Evolutionary conservation across 2,113 vertebrate species (phyloP).

Genomic region (Pantherophis guttatus): DNA sequence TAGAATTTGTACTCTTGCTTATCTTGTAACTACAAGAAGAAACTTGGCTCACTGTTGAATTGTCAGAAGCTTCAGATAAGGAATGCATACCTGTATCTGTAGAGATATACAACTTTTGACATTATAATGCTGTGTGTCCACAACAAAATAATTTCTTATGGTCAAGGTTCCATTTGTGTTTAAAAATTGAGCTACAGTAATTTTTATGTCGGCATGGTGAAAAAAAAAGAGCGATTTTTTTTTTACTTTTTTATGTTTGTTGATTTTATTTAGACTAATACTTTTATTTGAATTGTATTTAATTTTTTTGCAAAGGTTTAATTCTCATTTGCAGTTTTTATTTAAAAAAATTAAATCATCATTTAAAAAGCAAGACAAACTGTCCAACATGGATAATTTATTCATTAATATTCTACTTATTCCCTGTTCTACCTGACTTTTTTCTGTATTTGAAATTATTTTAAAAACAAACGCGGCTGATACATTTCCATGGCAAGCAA

Average conservation of each 20-base stretch:
- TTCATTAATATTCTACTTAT: neutral
- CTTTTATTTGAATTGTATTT: neutral
- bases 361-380: neutral
- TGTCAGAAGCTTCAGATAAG: neutral
- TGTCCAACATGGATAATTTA: neutral
- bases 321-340: neutral
- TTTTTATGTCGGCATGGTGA: neutral
- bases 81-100: neutral
- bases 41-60: neutral
- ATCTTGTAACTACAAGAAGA: neutral
- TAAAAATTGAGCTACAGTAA: neutral
- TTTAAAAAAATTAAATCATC: neutral
- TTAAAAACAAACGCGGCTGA: neutral
- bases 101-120: neutral
- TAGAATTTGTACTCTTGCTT: neutral
- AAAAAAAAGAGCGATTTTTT: neutral
- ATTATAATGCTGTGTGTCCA: neutral
- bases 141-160: neutral
- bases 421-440: neutral
- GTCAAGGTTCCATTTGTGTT: neutral
- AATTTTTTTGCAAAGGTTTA: neutral
- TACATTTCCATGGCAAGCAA: neutral
- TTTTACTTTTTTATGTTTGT: neutral
- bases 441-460: neutral
- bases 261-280: neutral